Base-by-base conservation (phyloP, 2,113 vertebrate species). In the Shinisaurus crocodilurus region DNA sequence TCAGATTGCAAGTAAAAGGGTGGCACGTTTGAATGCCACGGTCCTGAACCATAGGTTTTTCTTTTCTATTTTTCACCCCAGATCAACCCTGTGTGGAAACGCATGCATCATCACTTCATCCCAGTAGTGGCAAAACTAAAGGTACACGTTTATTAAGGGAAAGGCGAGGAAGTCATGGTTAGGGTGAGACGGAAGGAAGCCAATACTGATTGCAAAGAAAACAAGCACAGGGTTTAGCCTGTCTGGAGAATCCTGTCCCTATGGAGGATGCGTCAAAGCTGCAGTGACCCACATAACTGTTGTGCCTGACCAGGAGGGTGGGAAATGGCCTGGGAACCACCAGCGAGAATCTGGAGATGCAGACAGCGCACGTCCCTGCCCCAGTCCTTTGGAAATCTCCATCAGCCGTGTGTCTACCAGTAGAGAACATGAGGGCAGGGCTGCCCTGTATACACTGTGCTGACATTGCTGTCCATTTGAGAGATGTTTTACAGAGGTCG, bases 191-290 rank as follows among this genome's bases (percentile, higher is more conserved):
- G 43, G 81, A 88, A 82, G 34, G 27, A 69, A 70, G 25, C 87
- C 37, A 82, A 82, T 81, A 32, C 40, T 82, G n/a, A 67, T 72
- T 57, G 15, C 77, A 88, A 82, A 82, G 50, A 60, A 40, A 83
- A 83, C 48, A 50, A 60, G n/a, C 34, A 48, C 18, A 89, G 82
- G 18, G 72, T 88, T 88, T 70, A 82, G 48, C 45, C 13, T 88
- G 67, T 57, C 79, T 82, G 77, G 27, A 57, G n/a, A 29, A 76
- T 76, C 32, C n/a, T 60, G 70, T 60, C 54, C 72, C 25, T 87
- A 29, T n/a, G 16, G 60, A 63, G 16, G 10, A 20, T 27, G 54
- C 15, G 18, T 70, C 29, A 85, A 29, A 25, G 13, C 85, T 57
- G 34, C 70, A 40, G 40, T 72, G 43, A 34, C 67, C 29, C 34